Evolutionary conservation across 1,140 invertebrate species (phyloP).

Genomic region (Cotesia typhae): DNA sequence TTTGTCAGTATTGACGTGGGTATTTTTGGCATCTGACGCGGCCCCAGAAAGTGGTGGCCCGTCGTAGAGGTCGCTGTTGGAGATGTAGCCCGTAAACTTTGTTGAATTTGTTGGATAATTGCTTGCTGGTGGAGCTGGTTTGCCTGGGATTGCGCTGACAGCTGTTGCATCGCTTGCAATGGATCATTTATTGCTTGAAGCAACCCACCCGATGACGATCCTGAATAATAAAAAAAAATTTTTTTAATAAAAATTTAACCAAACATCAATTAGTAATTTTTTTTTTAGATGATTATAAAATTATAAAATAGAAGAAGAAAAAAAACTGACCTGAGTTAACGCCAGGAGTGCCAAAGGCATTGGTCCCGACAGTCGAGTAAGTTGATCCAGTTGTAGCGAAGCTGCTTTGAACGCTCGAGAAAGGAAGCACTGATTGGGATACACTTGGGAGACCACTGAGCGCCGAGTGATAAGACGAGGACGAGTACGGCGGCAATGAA

Average conservation of each 20-base stretch:
- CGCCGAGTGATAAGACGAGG: conserved; percentile 57
- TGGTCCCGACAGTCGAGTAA: conserved; percentile 62
- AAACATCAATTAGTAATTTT: background rate
- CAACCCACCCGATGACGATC: conserved; percentile 56
- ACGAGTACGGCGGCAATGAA: conserved; percentile 57
- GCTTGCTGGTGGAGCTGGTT: conserved; percentile 64
- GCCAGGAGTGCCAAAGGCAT: conserved; percentile 58
- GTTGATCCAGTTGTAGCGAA: conserved; percentile 57
- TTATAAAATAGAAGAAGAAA: background rate
- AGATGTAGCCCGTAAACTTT: conserved; percentile 61
- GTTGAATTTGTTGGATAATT: conserved; percentile 64
- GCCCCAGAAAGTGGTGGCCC: conserved; percentile 58
- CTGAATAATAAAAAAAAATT: conserved; percentile 36
- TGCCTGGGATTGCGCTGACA: conserved; percentile 62
- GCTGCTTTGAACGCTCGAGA: conserved; percentile 55
- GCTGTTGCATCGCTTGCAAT: conserved; percentile 63
- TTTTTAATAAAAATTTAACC: conserved; percentile 1
- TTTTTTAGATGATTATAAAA: background rate
- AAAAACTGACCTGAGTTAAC: conserved; percentile 54
- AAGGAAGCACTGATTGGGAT: conserved; percentile 58
- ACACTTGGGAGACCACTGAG: conserved; percentile 54
- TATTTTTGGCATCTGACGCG: conserved; percentile 67
- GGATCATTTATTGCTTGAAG: conserved; percentile 62
- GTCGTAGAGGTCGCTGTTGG: conserved; percentile 54
- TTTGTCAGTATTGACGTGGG: conserved; percentile 64